Evolutionary conservation across 2,888 invertebrate genomes (phyloP), one percentile per base, ranked within the genome.

Genomic region (Epiblema foenella): DNA sequence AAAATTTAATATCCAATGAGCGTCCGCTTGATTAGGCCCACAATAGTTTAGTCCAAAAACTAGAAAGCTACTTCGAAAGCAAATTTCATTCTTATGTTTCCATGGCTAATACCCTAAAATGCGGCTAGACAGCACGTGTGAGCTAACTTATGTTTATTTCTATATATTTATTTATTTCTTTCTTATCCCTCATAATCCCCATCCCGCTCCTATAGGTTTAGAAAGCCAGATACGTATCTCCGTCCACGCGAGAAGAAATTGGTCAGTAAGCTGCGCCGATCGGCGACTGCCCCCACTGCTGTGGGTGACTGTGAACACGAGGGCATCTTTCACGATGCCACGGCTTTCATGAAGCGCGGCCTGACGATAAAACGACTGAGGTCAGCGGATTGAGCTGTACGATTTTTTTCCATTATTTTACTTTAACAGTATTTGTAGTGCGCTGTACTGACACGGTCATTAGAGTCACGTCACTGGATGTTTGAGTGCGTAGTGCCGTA

Each of bases 341-440:
- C 90, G 81, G 92, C 89, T 74, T 92, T 92, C 85, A 88, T 93
- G 84, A 93, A 92, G 81, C 87, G 93, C 72, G 93, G 93, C 83
- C 85, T 94, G 85, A 93, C 93, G 78, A 93, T 93, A 74, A 94
- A 94, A 85, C 88, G 93, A 80, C 87, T 94, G 91, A 94, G 94
- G 94, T 94, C 92, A 93, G 93, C 88, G 86, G 89, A 85, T 89
- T 89, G 80, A 79, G 87, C 90, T 89, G 90, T 90, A 89, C 89
- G 90, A 89, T 87, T 88, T 89, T 85, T 83, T 78, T 78, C 79
- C 39, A 37, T 81, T 81, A 79, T 81, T 78, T 79, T 83, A 78
- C 77, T 76, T 79, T 83, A 85, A 87, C 86, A 78, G 88, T 87
- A 90, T 89, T 33, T 54, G 86, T 92, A 91, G 92, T 91, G 90